Evolutionary conservation across 2,888 invertebrate genomes (phyloP), one percentile per base, ranked within the genome.

Genomic region (Drosophila robusta): DNA sequence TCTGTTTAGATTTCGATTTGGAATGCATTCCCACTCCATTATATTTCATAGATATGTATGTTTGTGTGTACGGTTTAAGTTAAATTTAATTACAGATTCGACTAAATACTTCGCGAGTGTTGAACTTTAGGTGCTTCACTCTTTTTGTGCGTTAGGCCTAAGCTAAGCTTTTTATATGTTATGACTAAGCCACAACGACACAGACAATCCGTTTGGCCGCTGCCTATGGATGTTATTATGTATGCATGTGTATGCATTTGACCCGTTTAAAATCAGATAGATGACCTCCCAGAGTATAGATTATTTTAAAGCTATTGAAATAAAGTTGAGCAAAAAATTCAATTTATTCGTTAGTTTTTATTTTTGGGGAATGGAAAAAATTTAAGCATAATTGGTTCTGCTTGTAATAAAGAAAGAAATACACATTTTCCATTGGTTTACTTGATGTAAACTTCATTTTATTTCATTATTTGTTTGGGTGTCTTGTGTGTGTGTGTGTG

Each of bases 111-210:
- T 70, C 54, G 60, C 56, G 55, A 56, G 69, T 56, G 69, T 38
- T n/a, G 46, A 18, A 29, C 62, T 34, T 34, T 26, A 41, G 47
- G 34, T 29, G 24, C 44, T 64, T 42, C 58, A 63, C 36, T 63
- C 49, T 44, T 42, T 72, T 75, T 54, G 65, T 64, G 68, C 67
- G 54, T 76, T 79, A 76, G 79, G 76, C 76, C 78, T 85, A 80
- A 85, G 80, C 80, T 82, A 80, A 82, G 80, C 80, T 69, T 75
- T 78, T 75, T 80, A 84, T 60, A 67, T 61, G 68, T 66, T 52
- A 69, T 18, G 14, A 60, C 14, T 74, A 70, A 74, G 60, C 38
- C 51, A 64, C 39, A 63, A 42, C 55, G 39, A 50, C 24, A 24
- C 41, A 24, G 41, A 41, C 44, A 42, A 50, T 73, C 54, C 32